These are phyloP conservation scores for Idaea biselata DNA, from an alignment of 2,888 invertebrate genomes.

Conservation along the genomic window DNA sequence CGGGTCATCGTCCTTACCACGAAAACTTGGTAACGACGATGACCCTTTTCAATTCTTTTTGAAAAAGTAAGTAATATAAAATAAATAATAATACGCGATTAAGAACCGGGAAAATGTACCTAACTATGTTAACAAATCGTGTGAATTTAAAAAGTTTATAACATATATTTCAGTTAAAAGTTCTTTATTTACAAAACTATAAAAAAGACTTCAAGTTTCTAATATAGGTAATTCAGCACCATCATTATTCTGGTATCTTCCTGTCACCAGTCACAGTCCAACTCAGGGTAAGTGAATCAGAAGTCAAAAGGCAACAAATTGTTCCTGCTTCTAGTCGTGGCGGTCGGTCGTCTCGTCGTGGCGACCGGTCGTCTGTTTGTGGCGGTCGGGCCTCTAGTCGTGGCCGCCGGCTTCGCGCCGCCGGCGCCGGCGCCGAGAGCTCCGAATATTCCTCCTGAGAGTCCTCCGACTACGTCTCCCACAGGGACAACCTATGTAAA, in stretches of 20 bases:
- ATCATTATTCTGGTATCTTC: background rate
- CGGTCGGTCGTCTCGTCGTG: background rate
- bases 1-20: too few species aligned
- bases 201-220: background rate
- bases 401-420: background rate
- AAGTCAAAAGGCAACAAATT: background rate
- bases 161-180: too few species aligned
- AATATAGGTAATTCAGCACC: background rate
- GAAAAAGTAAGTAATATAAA: too few species aligned
- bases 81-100: too few species aligned
- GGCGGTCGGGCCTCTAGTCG: background rate
- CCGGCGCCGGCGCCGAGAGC: too few species aligned
- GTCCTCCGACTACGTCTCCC: background rate
- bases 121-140: too few species aligned
- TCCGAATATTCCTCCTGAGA: background rate
- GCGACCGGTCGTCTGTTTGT: background rate
- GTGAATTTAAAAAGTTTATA: too few species aligned
- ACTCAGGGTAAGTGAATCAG: background rate
- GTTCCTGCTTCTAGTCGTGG: background rate
- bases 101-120: too few species aligned
- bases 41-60: too few species aligned
- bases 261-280: background rate
- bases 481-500: background rate
- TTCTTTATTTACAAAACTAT: background rate
- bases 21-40: too few species aligned